Base-by-base conservation (phyloP, 2,113 vertebrate genomes). In the Ptyas mucosa region DNA sequence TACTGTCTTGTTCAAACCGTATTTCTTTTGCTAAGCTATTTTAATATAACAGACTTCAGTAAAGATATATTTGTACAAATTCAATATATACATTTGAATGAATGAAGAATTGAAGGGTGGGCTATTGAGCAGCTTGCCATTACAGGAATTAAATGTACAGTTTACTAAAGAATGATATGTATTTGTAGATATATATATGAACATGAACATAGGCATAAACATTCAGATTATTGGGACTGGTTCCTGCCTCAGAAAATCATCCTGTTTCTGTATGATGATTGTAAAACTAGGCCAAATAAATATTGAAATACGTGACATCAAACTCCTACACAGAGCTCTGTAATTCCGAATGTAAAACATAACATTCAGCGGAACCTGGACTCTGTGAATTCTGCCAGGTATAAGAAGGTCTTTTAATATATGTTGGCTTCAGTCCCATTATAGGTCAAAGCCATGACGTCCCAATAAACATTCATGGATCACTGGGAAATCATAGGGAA, bases 361-460 rank as follows among this genome's bases (percentile, higher is more conserved):
- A 81, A 95, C 95, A 96, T 96, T 94, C 88, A 95, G 94, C 64
- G 94, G 85, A 95, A 95, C 92, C 97, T 94, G 46, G 91, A 96
- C 87, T 94, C 94, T 93, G 18, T 93, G 95, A 93, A 94, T 92
- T 97, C 94, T 95, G 91, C 92, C 91, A 95, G 90, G 95, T 96
- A 97, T 93, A 96, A 96, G 92, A 94, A 95, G 96, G 96, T 96
- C 96, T 95, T 97, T 96, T 96, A 95, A 95, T 95, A 94, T 93
- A 91, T 88, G 61, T 97, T 97, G 96, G 97, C 96, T 96, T 89
- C n/a, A 53, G 57, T 97, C 97, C 97, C 95, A 88, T 89, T 91
- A 57, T 14, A 20, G 95, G 93, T 96, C 96, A 97, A 94, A 96
- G 92, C 95, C 91, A 95, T 94, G 93, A 96, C 34, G 0, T 93